Base-by-base conservation (phyloP, 1,140 invertebrate genomes). In the Steinernema feltiae region DNA sequence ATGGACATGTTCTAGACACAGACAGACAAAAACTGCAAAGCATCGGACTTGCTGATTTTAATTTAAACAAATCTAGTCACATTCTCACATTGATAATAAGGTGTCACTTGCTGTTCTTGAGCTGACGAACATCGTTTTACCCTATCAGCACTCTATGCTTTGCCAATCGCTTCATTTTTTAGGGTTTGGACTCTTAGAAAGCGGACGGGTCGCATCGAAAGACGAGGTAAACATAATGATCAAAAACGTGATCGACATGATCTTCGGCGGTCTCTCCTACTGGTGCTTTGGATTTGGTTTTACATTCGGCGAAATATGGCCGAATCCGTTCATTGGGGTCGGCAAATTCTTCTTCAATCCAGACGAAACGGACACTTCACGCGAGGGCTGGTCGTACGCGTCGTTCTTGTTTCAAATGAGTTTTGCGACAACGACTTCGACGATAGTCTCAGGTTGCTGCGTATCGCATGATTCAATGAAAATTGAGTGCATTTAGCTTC, bases 201-300 rank as follows among this genome's bases (percentile, higher is more conserved):
- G 93, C 0, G 94, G 94, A 2, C 93, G 93, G 81, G 94, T 95
- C 0, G 94, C 93, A 0, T 89, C 93, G 31, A 96, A 95, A 87
- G 95, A 95, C 83, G 94, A 95, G 89, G 93, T 94, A 0, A 95
- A 95, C 82, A 95, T 95, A n/a, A 95, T 95, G 93, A 94, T 95
- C 92, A 95, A 95, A 87, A 96, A 96, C 83, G 91, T 94, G 0
- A 92, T 93, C 0, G 94, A 96, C 80, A 93, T 97, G 72, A 92
- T 94, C 12, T 89, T 97, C 1, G 94, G 94, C 18, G 94, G 93
- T 71, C 85, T 95, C 1, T 94, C 93, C 0, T 97, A 96, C 87
- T 97, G 94, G 94, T 89, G 93, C 24, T 95, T 96, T 84, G 95
- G 94, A 0, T 97, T 93, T 87, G 93, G 92, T 0, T 89, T 97